Evolutionary conservation across 2,113 vertebrate genomes (phyloP).

Genomic region (Patagioenas fasciata): DNA sequence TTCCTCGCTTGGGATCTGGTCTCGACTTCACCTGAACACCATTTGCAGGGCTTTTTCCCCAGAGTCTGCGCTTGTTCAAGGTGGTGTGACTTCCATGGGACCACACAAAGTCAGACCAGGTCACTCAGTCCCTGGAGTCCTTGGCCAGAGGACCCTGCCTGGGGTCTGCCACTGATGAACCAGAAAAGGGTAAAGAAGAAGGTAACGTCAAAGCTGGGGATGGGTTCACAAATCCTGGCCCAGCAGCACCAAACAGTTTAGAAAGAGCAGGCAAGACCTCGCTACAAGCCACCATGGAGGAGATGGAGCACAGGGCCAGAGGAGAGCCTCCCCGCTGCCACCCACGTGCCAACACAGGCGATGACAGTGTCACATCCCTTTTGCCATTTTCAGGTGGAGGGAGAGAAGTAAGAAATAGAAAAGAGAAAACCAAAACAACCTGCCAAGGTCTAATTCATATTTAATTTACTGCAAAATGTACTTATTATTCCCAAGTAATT

Average conservation of each 20-base stretch:
- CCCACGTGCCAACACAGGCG: not conserved
- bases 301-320: not conserved
- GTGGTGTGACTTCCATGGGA: not conserved
- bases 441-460: conserved; percentile 78
- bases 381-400: not conserved
- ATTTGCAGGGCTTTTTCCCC: not conserved
- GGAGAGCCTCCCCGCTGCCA: not conserved
- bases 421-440: not conserved
- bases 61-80: not conserved
- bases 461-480: conserved; percentile 81
- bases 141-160: too few species aligned
- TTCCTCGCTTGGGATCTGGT: not conserved
- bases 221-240: not conserved
- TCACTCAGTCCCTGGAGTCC: not conserved
- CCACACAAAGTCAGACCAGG: not conserved
- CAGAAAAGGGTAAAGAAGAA: not conserved
- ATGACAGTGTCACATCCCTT: not conserved
- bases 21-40: not conserved
- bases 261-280: not conserved
- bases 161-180: not conserved
- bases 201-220: not conserved
- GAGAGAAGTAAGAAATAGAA: not conserved
- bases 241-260: not conserved
- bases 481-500: conserved; percentile 78
- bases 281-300: not conserved